A percentile compares a stretch with the other conserved stretches of the same genome.
Conservation (phyloP, 2,113 vertebrate species). For the Herpailurus yagouaroundi region DNA sequence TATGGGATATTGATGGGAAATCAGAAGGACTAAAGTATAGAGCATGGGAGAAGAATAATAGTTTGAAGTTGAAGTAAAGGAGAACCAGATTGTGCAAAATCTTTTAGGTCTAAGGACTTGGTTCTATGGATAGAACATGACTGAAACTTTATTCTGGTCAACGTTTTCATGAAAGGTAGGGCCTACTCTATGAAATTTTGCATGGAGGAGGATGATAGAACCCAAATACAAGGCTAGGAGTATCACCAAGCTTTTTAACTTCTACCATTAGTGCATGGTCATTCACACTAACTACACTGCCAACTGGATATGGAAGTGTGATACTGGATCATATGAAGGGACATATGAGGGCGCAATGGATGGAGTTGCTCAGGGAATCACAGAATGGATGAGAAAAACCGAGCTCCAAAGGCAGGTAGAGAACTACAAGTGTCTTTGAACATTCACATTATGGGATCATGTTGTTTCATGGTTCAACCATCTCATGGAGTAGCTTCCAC, state of each 20-base stretch:
- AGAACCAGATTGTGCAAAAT: not conserved
- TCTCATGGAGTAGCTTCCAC: not conserved
- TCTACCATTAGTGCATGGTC: not conserved
- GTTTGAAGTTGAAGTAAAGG: not conserved
- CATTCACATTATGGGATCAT: not conserved
- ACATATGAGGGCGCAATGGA: not conserved
- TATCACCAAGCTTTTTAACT: not conserved
- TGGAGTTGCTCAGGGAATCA: not conserved
- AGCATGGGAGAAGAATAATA: not conserved
- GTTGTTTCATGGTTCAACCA: not conserved
- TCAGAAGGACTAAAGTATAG: not conserved
- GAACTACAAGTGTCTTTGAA: not conserved
- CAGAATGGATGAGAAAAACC: not conserved
- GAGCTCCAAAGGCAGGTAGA: not conserved
- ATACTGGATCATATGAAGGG: not conserved
- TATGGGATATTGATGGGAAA: not conserved
- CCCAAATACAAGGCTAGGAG: not conserved
- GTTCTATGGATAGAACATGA: not conserved
- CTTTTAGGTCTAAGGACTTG: not conserved
- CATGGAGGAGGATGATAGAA: not conserved
- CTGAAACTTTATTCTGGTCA: not conserved
- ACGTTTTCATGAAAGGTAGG: not conserved
- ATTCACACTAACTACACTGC: not conserved
- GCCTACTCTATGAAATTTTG: not conserved
- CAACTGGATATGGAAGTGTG: not conserved